Base-by-base conservation (phyloP, 2,113 vertebrate genomes). In the Taxidea taxus region DNA sequence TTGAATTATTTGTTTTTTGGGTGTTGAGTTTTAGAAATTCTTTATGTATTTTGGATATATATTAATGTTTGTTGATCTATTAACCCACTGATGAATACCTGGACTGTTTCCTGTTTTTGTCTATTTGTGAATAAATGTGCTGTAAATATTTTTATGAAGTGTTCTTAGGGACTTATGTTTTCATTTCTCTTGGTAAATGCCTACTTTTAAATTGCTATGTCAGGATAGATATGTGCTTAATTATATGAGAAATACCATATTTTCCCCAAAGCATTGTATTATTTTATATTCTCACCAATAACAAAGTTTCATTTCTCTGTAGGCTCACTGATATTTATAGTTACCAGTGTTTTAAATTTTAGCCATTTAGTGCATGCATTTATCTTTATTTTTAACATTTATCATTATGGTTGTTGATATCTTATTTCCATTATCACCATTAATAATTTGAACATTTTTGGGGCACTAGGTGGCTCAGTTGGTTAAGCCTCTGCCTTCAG, bases 331-430 rank as follows among this genome's bases (percentile, higher is more conserved):
- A 51, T 66, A 39, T 31, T 74, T 75, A 31, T 31, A 78, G 60
- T 94, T 83, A 44, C 29, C 51, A 85, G 21, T 77, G 14, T 90
- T 90, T 81, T 29, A 42, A 51, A 70, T 83, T 92, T 97, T 75
- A 90, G 27, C 47, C 47, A 90, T 83, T 88, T 87, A 29, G 85
- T 78, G 9, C 3, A 9, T 64, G 20, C 64, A 2, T 75, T 64
- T 90, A 81, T 75, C 4, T 75, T 64, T 90, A 74, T 82, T 92
- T 92, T 86, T 87, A 89, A 66, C 60, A 58, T 85, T 92, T 21
- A 60, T 89, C 27, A 60, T 85, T 94, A 54, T 77, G 15, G 27
- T 88, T 88, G 87, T 62, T 87, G 31, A 90, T 82, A 62, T 5
- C 20, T n/a, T 16, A 47, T 77, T 10, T 70, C 34, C 1, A 27